Conservation (phyloP, 2,888 invertebrate genomes). For the Lepetodrilus schrolli region DNA sequence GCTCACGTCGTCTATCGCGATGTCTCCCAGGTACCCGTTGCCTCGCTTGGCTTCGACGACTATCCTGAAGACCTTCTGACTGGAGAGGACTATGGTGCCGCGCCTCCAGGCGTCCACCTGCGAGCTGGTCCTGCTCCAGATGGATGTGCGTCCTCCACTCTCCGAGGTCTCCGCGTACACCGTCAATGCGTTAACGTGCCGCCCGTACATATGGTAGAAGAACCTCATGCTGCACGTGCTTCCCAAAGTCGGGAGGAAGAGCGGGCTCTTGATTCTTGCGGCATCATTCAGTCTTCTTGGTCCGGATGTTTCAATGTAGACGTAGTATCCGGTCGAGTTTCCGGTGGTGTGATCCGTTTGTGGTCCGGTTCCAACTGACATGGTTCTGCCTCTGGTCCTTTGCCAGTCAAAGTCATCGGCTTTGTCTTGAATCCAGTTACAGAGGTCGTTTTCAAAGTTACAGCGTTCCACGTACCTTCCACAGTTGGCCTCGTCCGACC, state of each 20-base stretch:
- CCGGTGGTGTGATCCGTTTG: constrained; percentile 62
- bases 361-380: constrained; percentile 65
- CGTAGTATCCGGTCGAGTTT: constrained; percentile 64
- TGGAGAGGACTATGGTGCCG: constrained; percentile 53
- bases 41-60: constrained; percentile 66
- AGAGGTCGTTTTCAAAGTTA: constrained; percentile 67
- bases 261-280: constrained; percentile 60
- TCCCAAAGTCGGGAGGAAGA: constrained; percentile 50
- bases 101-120: constrained; percentile 61
- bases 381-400: constrained; percentile 55
- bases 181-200: constrained; percentile 60
- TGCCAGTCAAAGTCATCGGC: constrained; percentile 70
- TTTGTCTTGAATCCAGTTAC: constrained; percentile 66
- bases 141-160: constrained; percentile 46
- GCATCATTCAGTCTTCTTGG: constrained; percentile 52
- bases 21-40: constrained; percentile 62
- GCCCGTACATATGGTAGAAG: constrained; percentile 69
- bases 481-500: constrained; percentile 65
- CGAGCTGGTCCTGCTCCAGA: constrained; percentile 54
- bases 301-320: constrained; percentile 60
- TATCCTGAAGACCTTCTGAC: constrained; percentile 58
- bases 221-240: constrained; percentile 62
- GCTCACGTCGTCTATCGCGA: constrained; percentile 65
- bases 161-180: constrained; percentile 60
- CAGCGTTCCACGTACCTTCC: constrained; percentile 58